Evolutionary conservation across 2,797 vertebrate species (phyloP).

Genomic region (Myotis findleyi): DNA sequence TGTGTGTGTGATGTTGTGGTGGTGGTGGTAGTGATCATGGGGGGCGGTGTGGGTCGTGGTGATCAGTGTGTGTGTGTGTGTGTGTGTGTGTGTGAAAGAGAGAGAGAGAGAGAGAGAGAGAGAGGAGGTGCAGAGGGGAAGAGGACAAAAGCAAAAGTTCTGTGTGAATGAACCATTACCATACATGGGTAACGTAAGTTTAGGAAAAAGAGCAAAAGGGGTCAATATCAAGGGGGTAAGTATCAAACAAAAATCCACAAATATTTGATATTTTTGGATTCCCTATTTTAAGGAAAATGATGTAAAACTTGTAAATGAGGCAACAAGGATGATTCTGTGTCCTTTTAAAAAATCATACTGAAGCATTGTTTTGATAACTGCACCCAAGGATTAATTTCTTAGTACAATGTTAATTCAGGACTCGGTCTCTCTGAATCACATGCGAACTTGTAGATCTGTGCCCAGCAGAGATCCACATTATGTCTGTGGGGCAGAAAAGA

Average conservation of each 20-base stretch:
- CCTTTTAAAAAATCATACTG: constrained; percentile 35
- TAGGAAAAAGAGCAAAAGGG: background rate
- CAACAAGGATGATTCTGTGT: background rate
- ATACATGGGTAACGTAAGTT: background rate
- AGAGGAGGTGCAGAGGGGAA: too few relatives aligned
- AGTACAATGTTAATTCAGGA: background rate
- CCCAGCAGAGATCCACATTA: constrained; percentile 34
- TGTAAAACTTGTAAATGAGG: background rate
- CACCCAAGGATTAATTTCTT: background rate
- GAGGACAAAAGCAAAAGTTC: background rate
- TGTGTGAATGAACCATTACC: background rate
- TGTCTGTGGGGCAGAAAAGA: background rate
- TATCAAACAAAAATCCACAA: background rate
- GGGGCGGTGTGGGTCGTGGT: background rate
- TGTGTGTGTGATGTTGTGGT: too few relatives aligned
- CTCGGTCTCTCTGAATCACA: background rate
- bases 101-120: too few relatives aligned
- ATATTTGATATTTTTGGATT: background rate
- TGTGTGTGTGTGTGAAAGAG: too few relatives aligned
- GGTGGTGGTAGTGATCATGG: too few relatives aligned
- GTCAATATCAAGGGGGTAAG: background rate
- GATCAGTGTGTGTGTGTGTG: too few relatives aligned
- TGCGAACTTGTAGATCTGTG: constrained; percentile 1
- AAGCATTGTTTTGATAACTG: constrained; percentile 7
- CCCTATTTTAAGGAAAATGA: background rate